Conservation (phyloP, 2,113 vertebrate genomes). For the Sarotherodon lohbergeri region DNA sequence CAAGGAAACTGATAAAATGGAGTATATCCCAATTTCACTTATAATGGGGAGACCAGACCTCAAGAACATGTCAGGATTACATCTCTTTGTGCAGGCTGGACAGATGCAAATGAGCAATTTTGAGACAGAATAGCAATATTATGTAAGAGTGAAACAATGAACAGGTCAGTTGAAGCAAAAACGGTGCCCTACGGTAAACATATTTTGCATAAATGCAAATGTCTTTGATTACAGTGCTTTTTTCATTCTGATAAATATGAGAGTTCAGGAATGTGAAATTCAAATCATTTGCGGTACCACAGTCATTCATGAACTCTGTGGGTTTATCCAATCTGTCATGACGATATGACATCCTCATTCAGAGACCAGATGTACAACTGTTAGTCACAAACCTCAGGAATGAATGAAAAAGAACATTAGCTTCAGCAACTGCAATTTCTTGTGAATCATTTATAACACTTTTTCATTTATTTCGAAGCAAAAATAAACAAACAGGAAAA, state of each 20-base stretch:
- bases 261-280: neutral
- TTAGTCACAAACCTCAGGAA: conserved; percentile 19
- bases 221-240: neutral
- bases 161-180: neutral
- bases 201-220: neutral
- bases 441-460: conserved; percentile 20
- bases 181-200: neutral
- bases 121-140: neutral
- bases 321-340: neutral
- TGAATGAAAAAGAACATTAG: conserved; percentile 12
- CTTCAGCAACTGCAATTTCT: neutral
- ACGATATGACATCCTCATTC: neutral
- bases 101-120: neutral
- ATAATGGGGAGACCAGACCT: neutral
- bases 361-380: neutral
- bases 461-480: neutral
- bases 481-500: neutral
- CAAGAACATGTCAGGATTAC: neutral
- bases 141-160: neutral
- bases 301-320: neutral
- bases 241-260: neutral
- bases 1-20: neutral
- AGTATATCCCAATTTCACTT: neutral
- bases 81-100: neutral
- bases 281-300: neutral